Conservation (phyloP, 2,797 vertebrate genomes). For the Bradypodion pumilum region DNA sequence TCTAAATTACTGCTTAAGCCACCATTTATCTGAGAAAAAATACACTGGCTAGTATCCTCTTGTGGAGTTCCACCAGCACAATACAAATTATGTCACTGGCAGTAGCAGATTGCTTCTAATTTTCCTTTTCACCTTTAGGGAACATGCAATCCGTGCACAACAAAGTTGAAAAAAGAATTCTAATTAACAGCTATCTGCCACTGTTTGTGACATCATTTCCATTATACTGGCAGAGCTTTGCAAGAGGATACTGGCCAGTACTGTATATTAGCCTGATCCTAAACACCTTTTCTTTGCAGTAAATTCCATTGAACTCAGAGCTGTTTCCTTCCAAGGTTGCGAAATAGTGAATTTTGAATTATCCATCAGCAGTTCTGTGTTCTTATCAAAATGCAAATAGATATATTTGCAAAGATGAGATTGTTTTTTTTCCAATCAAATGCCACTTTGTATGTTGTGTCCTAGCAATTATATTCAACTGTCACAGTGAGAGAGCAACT, state of each 20-base stretch:
- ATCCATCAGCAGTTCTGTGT: not conserved
- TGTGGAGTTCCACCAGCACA: too few relatives aligned
- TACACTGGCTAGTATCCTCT: not conserved
- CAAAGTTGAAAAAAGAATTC: too few relatives aligned
- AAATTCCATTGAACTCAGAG: not conserved
- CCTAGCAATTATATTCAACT: too few relatives aligned
- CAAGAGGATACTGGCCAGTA: too few relatives aligned
- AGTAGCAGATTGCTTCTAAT: too few relatives aligned
- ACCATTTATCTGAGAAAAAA: not conserved
- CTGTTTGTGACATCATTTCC: too few relatives aligned
- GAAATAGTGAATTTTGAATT: not conserved
- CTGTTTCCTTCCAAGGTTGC: not conserved
- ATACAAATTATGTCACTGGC: too few relatives aligned
- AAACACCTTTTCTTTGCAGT: not conserved
- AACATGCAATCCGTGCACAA: too few relatives aligned
- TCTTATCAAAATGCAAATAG: not conserved
- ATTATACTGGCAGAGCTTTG: too few relatives aligned
- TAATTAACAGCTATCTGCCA: too few relatives aligned
- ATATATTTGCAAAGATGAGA: not conserved
- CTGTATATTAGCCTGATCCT: not conserved
- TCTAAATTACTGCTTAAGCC: constrained; percentile 15
- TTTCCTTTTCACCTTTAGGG: too few relatives aligned
- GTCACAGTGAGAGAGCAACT: too few relatives aligned
- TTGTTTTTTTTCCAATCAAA: not conserved
- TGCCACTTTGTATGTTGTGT: not conserved